Conservation (phyloP, 2,888 invertebrate genomes). For the Drosophila austrosaltans region DNA sequence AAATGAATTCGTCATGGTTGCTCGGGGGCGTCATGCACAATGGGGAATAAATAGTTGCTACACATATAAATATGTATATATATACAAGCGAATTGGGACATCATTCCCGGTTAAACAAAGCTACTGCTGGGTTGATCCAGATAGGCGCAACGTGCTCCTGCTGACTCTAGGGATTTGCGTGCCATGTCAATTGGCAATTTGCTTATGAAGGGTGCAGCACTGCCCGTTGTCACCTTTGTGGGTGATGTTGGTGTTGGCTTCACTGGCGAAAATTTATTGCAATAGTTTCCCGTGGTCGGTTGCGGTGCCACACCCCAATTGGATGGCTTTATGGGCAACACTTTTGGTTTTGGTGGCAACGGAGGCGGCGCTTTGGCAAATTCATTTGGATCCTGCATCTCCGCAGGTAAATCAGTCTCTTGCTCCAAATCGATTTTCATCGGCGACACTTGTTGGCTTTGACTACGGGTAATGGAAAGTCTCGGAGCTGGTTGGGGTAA, state of each 20-base stretch:
- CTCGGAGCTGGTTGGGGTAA: slow-evolving; percentile 82
- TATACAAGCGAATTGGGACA: slow-evolving; percentile 47
- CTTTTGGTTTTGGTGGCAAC: slow-evolving; percentile 90
- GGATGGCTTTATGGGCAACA: slow-evolving; percentile 86
- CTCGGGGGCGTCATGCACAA: slow-evolving; percentile 29
- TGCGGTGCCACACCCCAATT: slow-evolving; percentile 84
- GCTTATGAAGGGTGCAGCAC: slow-evolving; percentile 54
- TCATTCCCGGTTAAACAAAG: slow-evolving; percentile 84
- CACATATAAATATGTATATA: slow-evolving; percentile 32
- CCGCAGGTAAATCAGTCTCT: slow-evolving; percentile 55
- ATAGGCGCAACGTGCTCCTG: slow-evolving; percentile 84
- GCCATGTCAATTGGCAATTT: slow-evolving; percentile 68
- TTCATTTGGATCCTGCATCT: slow-evolving; percentile 45
- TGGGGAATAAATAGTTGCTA: slow-evolving; percentile 40
- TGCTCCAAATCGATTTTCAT: slow-evolving; percentile 73
- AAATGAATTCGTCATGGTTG: slow-evolving; percentile 54
- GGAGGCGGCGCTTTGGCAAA: slow-evolving; percentile 86
- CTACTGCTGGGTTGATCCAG: slow-evolving; percentile 87
- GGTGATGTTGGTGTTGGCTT: slow-evolving; percentile 50
- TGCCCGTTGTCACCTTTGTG: slow-evolving; percentile 32
- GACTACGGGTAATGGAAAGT: slow-evolving; percentile 77
- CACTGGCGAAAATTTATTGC: slow-evolving; percentile 59
- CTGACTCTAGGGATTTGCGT: slow-evolving; percentile 68
- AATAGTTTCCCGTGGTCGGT: slow-evolving; percentile 68
- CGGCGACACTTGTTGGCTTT: slow-evolving; percentile 63